phyloP scores from a whole-genome alignment of 2,797 vertebrate species.

The Huso huso region DNA sequence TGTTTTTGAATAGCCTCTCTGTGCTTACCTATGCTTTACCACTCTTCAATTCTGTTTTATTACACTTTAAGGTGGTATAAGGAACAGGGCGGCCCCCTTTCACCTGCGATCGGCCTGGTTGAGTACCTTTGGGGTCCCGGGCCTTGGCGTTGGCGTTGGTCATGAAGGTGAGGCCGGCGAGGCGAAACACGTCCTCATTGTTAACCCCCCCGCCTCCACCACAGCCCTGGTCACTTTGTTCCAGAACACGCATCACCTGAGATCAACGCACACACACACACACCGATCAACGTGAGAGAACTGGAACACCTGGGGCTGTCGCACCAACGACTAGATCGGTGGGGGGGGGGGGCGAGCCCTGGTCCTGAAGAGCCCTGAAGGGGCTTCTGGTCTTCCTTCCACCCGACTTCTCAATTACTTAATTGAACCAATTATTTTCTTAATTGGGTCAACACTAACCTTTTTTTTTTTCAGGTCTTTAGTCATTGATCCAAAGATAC shows the following conservation, averaged over 20 bases:
- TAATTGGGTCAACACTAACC: too few species aligned
- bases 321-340: too few species aligned
- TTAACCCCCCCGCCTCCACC: constrained; percentile 80
- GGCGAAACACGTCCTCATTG: constrained; percentile 65
- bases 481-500: too few species aligned
- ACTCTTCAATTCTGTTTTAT: background rate
- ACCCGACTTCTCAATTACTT: too few species aligned
- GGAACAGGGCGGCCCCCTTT: background rate
- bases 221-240: constrained; percentile 78
- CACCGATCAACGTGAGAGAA: background rate
- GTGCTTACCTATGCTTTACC: constrained; percentile 9
- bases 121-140: constrained; percentile 43
- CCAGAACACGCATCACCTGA: constrained; percentile 68
- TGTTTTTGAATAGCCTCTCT: too few species aligned
- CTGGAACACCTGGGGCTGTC: too few species aligned
- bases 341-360: too few species aligned
- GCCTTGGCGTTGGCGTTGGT: constrained; percentile 74
- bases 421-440: too few species aligned
- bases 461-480: too few species aligned
- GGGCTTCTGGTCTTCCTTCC: too few species aligned
- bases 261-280: background rate
- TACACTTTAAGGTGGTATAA: background rate
- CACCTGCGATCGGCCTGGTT: background rate
- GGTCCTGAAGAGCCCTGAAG: too few species aligned
- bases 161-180: constrained; percentile 78